Conservation (phyloP, 1,140 invertebrate species). For the Yoshiicerus persimilis region DNA sequence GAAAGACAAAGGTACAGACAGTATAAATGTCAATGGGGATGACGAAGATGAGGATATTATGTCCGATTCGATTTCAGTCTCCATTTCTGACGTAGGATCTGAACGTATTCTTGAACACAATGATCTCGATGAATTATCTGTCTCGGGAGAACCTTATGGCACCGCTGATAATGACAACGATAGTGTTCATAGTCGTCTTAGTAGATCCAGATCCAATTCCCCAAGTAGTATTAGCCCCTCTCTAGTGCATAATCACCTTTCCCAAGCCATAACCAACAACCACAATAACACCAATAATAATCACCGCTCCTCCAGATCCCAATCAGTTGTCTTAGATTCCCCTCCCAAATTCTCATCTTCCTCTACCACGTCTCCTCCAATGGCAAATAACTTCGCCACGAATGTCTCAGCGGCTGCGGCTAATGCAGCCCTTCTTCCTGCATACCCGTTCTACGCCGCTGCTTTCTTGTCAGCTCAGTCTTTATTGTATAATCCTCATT, state of each 20-base stretch:
- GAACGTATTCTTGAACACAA: constrained; percentile 26
- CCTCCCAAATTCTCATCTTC: neutral
- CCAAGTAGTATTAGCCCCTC: neutral
- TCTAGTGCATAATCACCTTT: neutral
- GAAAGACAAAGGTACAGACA: constrained; percentile 1
- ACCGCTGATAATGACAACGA: constrained; percentile 20
- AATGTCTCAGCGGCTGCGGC: constrained; percentile 8
- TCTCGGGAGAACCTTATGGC: neutral
- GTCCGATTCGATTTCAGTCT: constrained; percentile 32
- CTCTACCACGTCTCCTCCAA: neutral
- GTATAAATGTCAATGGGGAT: constrained; percentile 20
- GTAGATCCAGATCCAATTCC: neutral
- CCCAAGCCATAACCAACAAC: neutral
- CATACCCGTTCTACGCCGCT: constrained; percentile 48
- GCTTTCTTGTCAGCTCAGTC: constrained; percentile 48
- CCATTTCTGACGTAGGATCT: constrained; percentile 36
- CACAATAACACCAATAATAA: neutral
- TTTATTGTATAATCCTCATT: constrained; percentile 44
- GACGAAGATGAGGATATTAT: constrained; percentile 26
- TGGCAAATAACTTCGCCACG: neutral
- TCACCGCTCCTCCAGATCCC: neutral
- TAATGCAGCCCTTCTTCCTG: constrained; percentile 23
- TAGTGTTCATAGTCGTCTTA: constrained; percentile 24
- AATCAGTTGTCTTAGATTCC: neutral
- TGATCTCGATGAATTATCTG: constrained; percentile 27